Conservation (phyloP, 2,797 vertebrate species). For the Steatocranus sp. region DNA sequence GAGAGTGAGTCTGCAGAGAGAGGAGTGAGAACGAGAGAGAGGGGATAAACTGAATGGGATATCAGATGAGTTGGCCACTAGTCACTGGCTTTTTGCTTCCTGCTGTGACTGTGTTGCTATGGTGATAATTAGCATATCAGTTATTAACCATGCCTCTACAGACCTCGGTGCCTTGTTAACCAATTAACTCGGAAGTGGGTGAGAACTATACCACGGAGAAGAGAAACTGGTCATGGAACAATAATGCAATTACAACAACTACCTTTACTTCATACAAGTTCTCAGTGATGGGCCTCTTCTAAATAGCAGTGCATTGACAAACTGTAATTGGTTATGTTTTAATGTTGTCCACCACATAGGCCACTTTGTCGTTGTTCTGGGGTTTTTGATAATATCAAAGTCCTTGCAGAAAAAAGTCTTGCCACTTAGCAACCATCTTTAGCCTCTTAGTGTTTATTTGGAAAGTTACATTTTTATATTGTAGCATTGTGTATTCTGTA, state of each 20-base stretch:
- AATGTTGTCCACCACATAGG: background rate
- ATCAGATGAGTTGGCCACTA: conserved; percentile 65
- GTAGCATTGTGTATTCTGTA: background rate
- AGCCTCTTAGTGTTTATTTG: background rate
- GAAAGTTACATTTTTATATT: background rate
- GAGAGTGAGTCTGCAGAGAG: background rate
- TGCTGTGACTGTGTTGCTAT: conserved; percentile 68
- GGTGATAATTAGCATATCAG: conserved; percentile 65
- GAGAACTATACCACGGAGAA: background rate
- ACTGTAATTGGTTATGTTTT: background rate
- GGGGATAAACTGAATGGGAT: conserved; percentile 50
- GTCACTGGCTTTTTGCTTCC: conserved; percentile 67
- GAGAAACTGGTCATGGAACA: background rate
- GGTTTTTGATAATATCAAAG: background rate
- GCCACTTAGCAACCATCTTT: background rate
- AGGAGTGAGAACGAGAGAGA: background rate
- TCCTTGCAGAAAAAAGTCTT: background rate
- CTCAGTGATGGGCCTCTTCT: background rate
- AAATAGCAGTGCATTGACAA: background rate
- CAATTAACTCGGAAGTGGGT: conserved; percentile 45
- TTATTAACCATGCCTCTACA: conserved; percentile 54
- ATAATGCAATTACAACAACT: background rate
- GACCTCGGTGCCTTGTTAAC: conserved; percentile 49
- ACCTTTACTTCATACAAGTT: background rate
- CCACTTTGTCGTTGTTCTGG: background rate